Evolutionary conservation across 2,797 vertebrate genomes (phyloP), one percentile per base, ranked within the genome.

Genomic region (Paratrypauchen microcephalus): DNA sequence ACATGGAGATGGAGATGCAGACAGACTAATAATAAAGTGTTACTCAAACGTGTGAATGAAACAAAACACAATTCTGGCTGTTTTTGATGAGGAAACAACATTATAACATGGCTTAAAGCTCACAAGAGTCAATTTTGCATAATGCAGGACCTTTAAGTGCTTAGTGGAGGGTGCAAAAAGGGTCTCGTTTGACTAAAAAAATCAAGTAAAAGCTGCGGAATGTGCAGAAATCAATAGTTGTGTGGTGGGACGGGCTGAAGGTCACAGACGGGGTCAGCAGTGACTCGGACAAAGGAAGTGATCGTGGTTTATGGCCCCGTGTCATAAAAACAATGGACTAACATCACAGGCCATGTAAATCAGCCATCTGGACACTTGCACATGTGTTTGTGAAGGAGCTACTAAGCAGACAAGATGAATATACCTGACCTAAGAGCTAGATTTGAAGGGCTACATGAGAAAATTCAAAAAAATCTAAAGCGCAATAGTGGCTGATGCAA

Each of bases 301-400:
- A 62, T 66, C 66, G 24, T 0, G 41, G n/a, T 56, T 71, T 55
- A 68, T 58, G 66, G 70, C 65, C 57, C 56, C 9, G 39, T n/a
- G 45, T 67, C 58, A 70, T 65, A 28, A 68, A 70, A 59, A 77
- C 41, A 55, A 73, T 26, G 68, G 23, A 47, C 68, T 32, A 54
- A 63, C 64, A 55, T 48, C 39, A 48, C 66, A 64, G 18, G 4
- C 32, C 13, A 21, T 6, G 15, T 32, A 41, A 48, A 57, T 47
- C 30, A 24, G 54, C 28, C 56, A 48, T 69, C 57, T 52, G 68
- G 18, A 52, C 61, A 64, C 6, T 6, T 7, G 39, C 5, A 3
- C 39, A 24, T 45, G 13, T 9, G 32, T 9, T 32, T 39, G 16
- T 12, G 30, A 61, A 45, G 0, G 6, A 45, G 13, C 13, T 4